These are phyloP conservation scores for Autographa gamma DNA, from an alignment of 2,888 invertebrate species.

Conservation along the genomic window DNA sequence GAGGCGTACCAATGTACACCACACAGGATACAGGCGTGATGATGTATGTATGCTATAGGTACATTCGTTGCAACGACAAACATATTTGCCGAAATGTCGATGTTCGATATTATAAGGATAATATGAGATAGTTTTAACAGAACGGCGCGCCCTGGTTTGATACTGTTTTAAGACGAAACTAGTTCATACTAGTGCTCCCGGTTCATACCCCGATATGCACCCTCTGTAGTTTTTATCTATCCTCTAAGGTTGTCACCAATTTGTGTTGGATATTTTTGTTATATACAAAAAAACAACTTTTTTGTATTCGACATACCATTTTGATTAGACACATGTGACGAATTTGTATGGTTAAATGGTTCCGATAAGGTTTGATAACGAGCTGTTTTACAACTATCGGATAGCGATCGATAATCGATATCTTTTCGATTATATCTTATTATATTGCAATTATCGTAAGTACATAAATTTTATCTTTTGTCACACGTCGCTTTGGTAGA, in stretches of 20 bases:
- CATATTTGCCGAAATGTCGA: no score
- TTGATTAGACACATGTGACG: slow-evolving; percentile 11
- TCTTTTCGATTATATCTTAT: slow-evolving; percentile 55
- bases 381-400: slow-evolving; percentile 65
- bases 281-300: background rate
- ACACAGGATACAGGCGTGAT: no score
- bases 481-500: background rate
- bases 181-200: no score
- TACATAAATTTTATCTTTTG: slow-evolving; percentile 45
- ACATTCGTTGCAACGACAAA: no score
- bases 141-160: no score
- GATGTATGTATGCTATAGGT: no score
- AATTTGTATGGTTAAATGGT: slow-evolving; percentile 21
- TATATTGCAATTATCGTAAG: slow-evolving; percentile 55
- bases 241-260: background rate
- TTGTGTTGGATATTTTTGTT: background rate
- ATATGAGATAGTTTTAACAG: no score
- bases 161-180: no score
- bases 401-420: slow-evolving; percentile 67
- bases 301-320: background rate
- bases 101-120: no score
- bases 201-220: no score
- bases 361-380: slow-evolving; percentile 55
- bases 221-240: no score
- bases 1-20: no score